These are phyloP conservation scores for Netelia melanura DNA, from an alignment of 2,888 invertebrate genomes.

Conservation along the genomic window DNA sequence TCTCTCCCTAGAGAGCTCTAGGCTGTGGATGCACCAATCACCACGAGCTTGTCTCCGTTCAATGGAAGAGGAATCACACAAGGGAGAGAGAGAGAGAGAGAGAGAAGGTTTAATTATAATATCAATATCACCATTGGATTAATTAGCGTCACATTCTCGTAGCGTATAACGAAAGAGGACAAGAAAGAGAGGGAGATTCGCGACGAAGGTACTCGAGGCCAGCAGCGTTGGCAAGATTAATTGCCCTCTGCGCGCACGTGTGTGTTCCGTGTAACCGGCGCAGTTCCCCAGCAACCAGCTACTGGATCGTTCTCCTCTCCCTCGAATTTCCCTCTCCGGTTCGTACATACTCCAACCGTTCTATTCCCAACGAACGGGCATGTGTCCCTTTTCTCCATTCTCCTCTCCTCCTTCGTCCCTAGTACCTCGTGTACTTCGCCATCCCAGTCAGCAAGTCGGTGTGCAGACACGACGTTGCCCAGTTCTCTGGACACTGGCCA, in stretches of 20 bases:
- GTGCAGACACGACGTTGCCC: slow-evolving; percentile 68
- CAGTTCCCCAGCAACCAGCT: slow-evolving; percentile 53
- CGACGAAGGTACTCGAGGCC: slow-evolving; percentile 64
- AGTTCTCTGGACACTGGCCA: slow-evolving; percentile 67
- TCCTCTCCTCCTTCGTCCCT: slow-evolving; percentile 20
- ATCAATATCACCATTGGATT: slow-evolving; percentile 76
- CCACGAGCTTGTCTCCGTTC: slow-evolving; percentile 8
- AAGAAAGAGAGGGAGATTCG: slow-evolving; percentile 13
- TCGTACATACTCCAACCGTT: slow-evolving; percentile 42
- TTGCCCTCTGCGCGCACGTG: slow-evolving; percentile 58
- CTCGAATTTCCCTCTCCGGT: slow-evolving; percentile 60
- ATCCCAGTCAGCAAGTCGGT: slow-evolving; percentile 68
- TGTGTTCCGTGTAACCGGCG: slow-evolving; percentile 20
- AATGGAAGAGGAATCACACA: slow-evolving; percentile 33
- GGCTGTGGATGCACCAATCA: not conserved
- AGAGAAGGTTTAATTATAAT: slow-evolving; percentile 74
- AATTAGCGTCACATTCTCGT: slow-evolving; percentile 76
- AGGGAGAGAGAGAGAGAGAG: slow-evolving; percentile 37
- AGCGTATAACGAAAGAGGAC: slow-evolving; percentile 19
- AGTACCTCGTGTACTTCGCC: slow-evolving; percentile 33
- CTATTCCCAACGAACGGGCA: slow-evolving; percentile 51
- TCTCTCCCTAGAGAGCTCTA: not conserved
- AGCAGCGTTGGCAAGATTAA: slow-evolving; percentile 72
- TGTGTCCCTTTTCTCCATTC: slow-evolving; percentile 50
- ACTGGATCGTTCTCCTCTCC: slow-evolving; percentile 62